Conservation (phyloP, 2,797 vertebrate genomes). For the Ceyx erithaca region DNA sequence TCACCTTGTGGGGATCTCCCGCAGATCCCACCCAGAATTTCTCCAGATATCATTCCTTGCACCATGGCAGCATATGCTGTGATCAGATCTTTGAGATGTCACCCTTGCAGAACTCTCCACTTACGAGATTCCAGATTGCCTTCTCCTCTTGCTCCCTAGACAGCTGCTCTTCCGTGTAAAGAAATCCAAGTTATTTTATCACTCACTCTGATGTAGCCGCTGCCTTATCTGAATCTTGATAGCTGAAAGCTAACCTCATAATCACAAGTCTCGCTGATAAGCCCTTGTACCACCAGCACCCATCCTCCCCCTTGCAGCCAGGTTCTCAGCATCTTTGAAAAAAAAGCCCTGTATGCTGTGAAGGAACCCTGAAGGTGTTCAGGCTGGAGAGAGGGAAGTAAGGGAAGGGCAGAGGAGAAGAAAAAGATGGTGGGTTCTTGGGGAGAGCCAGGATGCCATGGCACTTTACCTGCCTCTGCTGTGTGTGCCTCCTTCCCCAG, state of each 20-base stretch:
- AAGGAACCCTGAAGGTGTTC: not conserved
- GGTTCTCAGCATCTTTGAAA: not conserved
- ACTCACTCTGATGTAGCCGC: not conserved
- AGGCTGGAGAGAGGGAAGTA: not conserved
- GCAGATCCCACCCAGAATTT: not conserved
- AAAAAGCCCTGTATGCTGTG: fast-evolving
- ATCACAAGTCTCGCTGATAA: not conserved
- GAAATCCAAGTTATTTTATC: slow-evolving; percentile 43
- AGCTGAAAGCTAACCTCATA: not conserved
- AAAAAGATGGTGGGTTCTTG: not conserved
- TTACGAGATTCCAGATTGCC: not conserved
- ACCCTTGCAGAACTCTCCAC: not conserved
- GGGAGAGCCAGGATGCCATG: not conserved
- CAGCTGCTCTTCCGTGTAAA: not conserved
- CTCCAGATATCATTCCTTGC: not conserved
- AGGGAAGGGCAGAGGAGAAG: not conserved
- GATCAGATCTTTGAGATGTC: not conserved
- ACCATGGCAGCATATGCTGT: fast-evolving
- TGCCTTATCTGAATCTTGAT: slow-evolving; percentile 15
- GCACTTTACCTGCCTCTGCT: slow-evolving; percentile 5
- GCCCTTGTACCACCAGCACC: not conserved
- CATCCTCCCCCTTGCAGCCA: not conserved
- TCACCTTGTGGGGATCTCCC: not conserved
- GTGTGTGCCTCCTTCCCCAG: fast-evolving
- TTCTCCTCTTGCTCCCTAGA: not conserved